Conservation (phyloP, 1,140 invertebrate genomes). For the Drosophila leontia region DNA sequence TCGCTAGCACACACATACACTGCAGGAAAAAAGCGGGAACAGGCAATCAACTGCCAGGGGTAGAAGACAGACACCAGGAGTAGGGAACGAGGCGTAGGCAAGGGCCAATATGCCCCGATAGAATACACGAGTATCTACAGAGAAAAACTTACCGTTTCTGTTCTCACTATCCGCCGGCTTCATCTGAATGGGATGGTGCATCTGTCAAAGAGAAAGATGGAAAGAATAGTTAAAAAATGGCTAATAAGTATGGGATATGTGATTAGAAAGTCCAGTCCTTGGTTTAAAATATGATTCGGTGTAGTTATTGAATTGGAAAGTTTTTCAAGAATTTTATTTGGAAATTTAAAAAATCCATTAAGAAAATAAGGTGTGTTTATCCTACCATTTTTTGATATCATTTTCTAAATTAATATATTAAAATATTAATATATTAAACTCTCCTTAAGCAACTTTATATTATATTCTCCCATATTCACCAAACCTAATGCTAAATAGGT, state of each 20-base stretch:
- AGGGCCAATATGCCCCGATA: constrained; percentile 39
- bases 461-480: neutral
- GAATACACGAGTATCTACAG: constrained; percentile 28
- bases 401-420: no score
- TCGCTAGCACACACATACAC: constrained; percentile 24
- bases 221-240: constrained; percentile 28
- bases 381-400: neutral
- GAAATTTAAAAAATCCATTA: no score
- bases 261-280: neutral
- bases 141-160: constrained; percentile 94
- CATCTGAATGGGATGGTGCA: constrained; percentile 99
- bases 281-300: neutral
- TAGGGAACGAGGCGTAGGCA: neutral
- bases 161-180: constrained; percentile 99
- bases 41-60: constrained; percentile 57
- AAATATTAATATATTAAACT: no score
- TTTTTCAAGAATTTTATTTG: neutral
- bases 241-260: constrained; percentile 14
- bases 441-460: no score
- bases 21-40: constrained; percentile 19
- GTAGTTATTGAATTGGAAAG: neutral
- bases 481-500: neutral
- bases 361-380: neutral
- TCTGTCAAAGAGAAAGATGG: constrained; percentile 90
- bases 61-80: constrained; percentile 9